These are phyloP conservation scores for Hemitrygon akajei DNA, from an alignment of 2,797 vertebrate genomes.

Conservation along the genomic window DNA sequence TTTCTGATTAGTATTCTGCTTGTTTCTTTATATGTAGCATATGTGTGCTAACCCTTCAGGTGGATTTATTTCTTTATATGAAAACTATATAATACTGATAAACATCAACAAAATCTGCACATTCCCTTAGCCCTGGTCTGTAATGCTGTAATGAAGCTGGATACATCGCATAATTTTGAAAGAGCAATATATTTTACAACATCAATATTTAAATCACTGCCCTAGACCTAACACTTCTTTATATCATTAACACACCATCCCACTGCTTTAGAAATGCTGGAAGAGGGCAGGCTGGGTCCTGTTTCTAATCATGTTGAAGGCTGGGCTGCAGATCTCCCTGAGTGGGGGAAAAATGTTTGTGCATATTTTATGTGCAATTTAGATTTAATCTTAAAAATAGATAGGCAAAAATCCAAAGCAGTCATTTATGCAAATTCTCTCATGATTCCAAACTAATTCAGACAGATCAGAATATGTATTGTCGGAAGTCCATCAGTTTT, in stretches of 20 bases:
- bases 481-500: not conserved
- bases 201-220: constrained; percentile 16
- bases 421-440: not conserved
- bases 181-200: not conserved
- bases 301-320: not conserved
- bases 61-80: not conserved
- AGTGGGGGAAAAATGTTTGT: not conserved
- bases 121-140: not conserved
- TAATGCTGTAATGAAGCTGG: not conserved
- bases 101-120: not conserved
- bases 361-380: constrained; percentile 19
- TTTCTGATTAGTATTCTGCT: not conserved
- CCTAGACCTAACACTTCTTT: not conserved
- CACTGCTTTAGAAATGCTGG: not conserved
- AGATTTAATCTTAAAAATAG: constrained; percentile 35
- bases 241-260: not conserved
- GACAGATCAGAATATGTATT: constrained; percentile 7
- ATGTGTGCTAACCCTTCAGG: not conserved
- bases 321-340: not conserved
- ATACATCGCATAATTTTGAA: constrained; percentile 1
- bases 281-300: not conserved
- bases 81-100: not conserved
- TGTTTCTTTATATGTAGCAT: not conserved
- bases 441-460: not conserved
- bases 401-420: not conserved